Percentiles rank a stretch among this genome's conserved stretches.
Conservation (phyloP, 2,797 vertebrate genomes). For the Notolepis coatsorum region DNA sequence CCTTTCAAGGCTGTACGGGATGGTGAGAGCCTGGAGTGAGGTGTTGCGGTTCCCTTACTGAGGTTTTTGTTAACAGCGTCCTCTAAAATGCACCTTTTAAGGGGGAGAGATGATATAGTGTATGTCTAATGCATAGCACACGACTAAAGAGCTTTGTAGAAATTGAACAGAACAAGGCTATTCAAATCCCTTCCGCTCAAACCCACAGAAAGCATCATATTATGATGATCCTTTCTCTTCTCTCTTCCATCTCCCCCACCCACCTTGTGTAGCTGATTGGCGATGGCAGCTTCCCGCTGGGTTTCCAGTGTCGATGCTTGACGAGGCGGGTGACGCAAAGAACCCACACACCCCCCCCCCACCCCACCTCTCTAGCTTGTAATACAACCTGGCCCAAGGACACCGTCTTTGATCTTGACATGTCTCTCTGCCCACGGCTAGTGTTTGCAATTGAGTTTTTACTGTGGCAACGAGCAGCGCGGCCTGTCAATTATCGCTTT, state of each 20-base stretch:
- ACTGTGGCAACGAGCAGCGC: slow-evolving; percentile 20
- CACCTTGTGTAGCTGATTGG: background rate
- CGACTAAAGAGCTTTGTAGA: slow-evolving; percentile 18
- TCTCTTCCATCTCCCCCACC: background rate
- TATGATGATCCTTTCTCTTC: background rate
- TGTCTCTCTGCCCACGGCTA: slow-evolving; percentile 44
- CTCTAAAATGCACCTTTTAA: slow-evolving; percentile 18
- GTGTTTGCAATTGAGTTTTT: slow-evolving; percentile 51
- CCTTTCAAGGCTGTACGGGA: slow-evolving; percentile 5
- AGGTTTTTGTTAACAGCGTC: slow-evolving; percentile 25
- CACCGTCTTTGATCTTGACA: slow-evolving; percentile 54
- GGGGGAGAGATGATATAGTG: slow-evolving; percentile 17
- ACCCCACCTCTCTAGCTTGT: slow-evolving; percentile 29
- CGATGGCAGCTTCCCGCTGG: background rate
- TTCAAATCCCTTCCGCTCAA: slow-evolving; percentile 5
- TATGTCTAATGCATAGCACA: background rate
- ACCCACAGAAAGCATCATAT: background rate
- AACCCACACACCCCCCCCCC: background rate
- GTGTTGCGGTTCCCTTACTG: slow-evolving; percentile 7
- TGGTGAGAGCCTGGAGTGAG: slow-evolving; percentile 8
- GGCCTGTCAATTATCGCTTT: slow-evolving; percentile 43
- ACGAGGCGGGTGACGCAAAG: slow-evolving; percentile 8
- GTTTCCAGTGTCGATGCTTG: slow-evolving; percentile 32
- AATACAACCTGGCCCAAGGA: slow-evolving; percentile 54
- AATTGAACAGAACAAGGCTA: slow-evolving; percentile 20